A percentile compares a stretch with the other conserved stretches of the same genome.
Evolutionary conservation across 2,797 vertebrate species (phyloP).

Genomic region (Psittacula derbiana): DNA sequence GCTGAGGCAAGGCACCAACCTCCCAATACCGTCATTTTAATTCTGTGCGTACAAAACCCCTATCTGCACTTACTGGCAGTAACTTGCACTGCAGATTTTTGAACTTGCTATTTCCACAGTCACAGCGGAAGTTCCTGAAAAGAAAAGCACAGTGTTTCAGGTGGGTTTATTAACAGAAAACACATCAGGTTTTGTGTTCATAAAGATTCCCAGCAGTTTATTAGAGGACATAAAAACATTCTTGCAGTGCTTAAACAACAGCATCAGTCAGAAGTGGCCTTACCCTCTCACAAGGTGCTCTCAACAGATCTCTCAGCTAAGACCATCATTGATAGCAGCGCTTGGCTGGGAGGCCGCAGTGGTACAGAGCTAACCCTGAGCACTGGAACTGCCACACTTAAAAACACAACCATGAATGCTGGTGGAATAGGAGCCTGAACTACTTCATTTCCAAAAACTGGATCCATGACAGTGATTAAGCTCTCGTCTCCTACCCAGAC

Average conservation of each 20-base stretch:
- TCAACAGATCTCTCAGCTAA: background rate
- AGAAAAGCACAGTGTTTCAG: background rate
- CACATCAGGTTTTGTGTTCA: background rate
- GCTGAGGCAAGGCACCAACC: background rate
- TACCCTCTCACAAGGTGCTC: accelerated
- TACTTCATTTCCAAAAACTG: accelerated
- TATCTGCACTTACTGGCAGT: conserved; percentile 81
- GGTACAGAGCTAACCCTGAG: background rate
- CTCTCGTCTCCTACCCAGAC: background rate
- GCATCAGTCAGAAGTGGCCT: background rate
- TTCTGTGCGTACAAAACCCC: background rate
- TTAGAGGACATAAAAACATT: background rate
- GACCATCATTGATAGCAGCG: accelerated
- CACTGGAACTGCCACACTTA: background rate
- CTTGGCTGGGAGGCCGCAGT: background rate
- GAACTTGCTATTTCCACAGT: conserved; percentile 95
- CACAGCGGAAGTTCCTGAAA: conserved; percentile 83
- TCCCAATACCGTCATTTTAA: background rate
- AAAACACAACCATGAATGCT: accelerated
- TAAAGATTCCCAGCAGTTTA: background rate
- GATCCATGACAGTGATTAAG: accelerated
- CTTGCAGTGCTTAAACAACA: background rate
- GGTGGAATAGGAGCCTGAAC: accelerated
- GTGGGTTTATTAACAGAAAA: background rate
- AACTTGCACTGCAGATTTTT: conserved; percentile 90